Evolutionary conservation across 2,888 invertebrate genomes (phyloP), one percentile per base, ranked within the genome.

Genomic region (Cephus spinipes): DNA sequence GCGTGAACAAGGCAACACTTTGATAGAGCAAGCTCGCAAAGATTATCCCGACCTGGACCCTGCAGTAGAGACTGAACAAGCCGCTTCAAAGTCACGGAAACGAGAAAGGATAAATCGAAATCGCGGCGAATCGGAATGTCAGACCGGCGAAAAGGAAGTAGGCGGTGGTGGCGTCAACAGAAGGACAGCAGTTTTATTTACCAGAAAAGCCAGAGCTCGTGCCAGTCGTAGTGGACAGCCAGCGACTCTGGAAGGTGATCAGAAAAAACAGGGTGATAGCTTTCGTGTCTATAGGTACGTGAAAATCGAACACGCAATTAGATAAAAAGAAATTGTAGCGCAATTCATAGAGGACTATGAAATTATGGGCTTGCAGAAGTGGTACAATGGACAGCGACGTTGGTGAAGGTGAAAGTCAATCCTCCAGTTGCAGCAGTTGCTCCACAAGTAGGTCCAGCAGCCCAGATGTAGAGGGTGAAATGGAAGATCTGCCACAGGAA

Each of bases 1-100:
- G 95, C 94, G 97, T 69, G 98, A 98, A 85, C 97, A 97, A 92
- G 98, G 98, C 79, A 94, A 94, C 33, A 93, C 94, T 0, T 93
- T 98, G 73, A 96, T 98, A 88, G 94, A 96, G 1, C 95, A 95
- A 87, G 96, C 96, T 12, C 94, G 96, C 0, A 95, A 96, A 81
- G 96, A 97, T 87, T 93, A 91, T 79, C 91, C 91, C 1, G 91
- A 91, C n/a, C 79, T 91, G 1, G 89, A 90, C 77, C 81, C 85
- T 2, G 78, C 77, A 4, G 75, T 68, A 9, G 79, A 79, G 32
- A 73, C 31, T 15, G 76, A 76, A 69, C 69, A 73, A 12, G 68
- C 77, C 0, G 81, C 73, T 4, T 78, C 86, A 1, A 91, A 91
- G 77, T 85, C 89, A 0, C 86, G 88, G 12, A 91, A 91, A 81